These are phyloP conservation scores for Calyptommatus sinebrachiatus DNA, from an alignment of 2,113 vertebrate genomes.

Conservation along the genomic window DNA sequence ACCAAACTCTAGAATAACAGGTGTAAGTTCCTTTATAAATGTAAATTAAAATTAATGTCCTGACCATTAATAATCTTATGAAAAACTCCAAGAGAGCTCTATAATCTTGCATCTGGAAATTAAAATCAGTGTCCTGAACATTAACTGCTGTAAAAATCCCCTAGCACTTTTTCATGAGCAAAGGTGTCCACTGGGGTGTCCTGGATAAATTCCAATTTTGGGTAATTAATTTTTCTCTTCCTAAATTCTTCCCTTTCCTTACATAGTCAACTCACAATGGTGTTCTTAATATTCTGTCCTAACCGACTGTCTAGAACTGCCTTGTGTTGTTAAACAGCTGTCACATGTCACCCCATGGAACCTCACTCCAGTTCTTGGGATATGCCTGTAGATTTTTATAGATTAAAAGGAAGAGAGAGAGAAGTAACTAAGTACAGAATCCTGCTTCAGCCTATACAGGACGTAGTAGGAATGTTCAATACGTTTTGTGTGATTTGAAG, in stretches of 20 bases:
- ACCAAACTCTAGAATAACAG: no score
- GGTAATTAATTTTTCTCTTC: conserved; percentile 66
- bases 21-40: no score
- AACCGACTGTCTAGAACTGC: conserved; percentile 56
- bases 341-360: conserved; percentile 59
- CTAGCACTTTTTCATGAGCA: conserved; percentile 47
- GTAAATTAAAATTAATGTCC: no score
- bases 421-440: neutral
- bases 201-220: conserved; percentile 63
- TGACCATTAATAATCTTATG: no score
- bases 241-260: conserved; percentile 56
- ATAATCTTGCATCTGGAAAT: accelerated
- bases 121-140: conserved; percentile 32
- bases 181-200: conserved; percentile 63
- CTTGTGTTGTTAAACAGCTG: conserved; percentile 66
- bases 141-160: conserved; percentile 51
- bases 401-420: neutral
- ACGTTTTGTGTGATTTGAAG: neutral
- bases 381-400: neutral
- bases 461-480: neutral
- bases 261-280: conserved; percentile 48
- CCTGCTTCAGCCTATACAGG: accelerated
- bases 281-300: conserved; percentile 63
- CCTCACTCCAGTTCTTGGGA: conserved; percentile 8
- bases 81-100: neutral